Base-by-base conservation (phyloP, 2,888 invertebrate species). In the Psylliodes chrysocephalus region DNA sequence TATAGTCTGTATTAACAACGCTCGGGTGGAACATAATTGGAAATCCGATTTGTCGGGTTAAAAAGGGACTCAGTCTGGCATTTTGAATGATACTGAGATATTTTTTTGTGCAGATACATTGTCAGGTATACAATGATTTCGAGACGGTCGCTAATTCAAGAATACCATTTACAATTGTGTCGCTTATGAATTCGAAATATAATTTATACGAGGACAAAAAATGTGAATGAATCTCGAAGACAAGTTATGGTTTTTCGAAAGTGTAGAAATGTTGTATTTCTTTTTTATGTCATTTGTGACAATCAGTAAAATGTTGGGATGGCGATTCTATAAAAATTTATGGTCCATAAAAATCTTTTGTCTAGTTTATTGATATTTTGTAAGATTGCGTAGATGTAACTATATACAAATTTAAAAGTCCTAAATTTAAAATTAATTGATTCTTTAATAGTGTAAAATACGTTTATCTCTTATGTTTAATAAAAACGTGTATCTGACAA, bases 41-140 rank as follows among this genome's bases (percentile, higher is more conserved):
- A 60, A 64, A 64, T 60, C 64, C 28, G 60, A 60, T 64, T 60
- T 60, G 33, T 35, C 55, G 25, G 42, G 30, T 52, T 54, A 38
- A 52, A 64, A 60, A 64, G 56, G 54, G 44, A 30, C 38, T 18
- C 22, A 12, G 15, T 30, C 46, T 56, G 56, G 46, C 56, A 46
- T 30, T 35, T 35, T 22, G 38, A 35, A 47, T 19, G 35, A 47
- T 47, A 28, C 28, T n/a, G 14, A 28, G 14, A 12, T 19, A 28
- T 28, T 49, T 49, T 49, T 47, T 25, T 49, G 1, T 25, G 6
- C 14, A 47, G 19, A 47, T 17, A 8, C 17, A 47, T 47, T 47
- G 47, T 47, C 15, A 49, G 6, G 30, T 49, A 30, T 7, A 49
- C 49, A 49, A 49, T 49, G 49, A 28, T 15, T 8, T 47, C 47